phyloP scores from a whole-genome alignment of 2,888 invertebrate genomes.

The Prosapia bicincta region DNA sequence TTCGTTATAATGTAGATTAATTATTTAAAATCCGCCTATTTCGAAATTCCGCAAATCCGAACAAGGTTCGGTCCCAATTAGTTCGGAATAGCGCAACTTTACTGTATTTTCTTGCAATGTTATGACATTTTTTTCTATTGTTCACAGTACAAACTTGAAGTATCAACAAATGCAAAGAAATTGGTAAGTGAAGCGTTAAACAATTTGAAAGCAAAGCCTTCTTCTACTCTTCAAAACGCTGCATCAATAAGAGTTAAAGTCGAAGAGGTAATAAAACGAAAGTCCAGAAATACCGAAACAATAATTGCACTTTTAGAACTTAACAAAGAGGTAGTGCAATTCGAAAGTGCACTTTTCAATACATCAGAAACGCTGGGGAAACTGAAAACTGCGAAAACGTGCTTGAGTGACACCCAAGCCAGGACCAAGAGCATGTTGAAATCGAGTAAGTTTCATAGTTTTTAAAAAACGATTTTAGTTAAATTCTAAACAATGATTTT shows the following conservation, averaged over 20 bases:
- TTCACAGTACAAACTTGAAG: neutral
- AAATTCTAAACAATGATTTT: too few relatives aligned
- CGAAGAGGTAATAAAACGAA: neutral
- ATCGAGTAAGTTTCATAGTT: too few relatives aligned
- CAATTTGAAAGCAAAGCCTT: neutral
- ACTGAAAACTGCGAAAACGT: neutral
- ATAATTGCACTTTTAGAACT: neutral
- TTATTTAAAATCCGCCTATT: too few relatives aligned
- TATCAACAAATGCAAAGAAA: neutral
- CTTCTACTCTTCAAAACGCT: neutral
- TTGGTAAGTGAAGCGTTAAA: neutral
- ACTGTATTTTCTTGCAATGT: too few relatives aligned
- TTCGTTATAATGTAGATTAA: too few relatives aligned
- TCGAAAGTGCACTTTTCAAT: neutral
- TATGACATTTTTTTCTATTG: too few relatives aligned
- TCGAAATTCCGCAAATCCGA: too few relatives aligned
- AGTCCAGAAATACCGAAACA: neutral
- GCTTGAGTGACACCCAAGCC: neutral
- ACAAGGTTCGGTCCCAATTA: too few relatives aligned
- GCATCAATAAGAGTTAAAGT: neutral
- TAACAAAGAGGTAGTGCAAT: neutral
- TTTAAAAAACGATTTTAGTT: too few relatives aligned
- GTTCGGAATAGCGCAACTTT: too few relatives aligned
- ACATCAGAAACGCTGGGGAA: neutral
- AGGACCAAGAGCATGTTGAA: too few relatives aligned